Evolutionary conservation across 2,888 invertebrate genomes (phyloP), one percentile per base, ranked within the genome.

Genomic region (Lycaena phlaeas): DNA sequence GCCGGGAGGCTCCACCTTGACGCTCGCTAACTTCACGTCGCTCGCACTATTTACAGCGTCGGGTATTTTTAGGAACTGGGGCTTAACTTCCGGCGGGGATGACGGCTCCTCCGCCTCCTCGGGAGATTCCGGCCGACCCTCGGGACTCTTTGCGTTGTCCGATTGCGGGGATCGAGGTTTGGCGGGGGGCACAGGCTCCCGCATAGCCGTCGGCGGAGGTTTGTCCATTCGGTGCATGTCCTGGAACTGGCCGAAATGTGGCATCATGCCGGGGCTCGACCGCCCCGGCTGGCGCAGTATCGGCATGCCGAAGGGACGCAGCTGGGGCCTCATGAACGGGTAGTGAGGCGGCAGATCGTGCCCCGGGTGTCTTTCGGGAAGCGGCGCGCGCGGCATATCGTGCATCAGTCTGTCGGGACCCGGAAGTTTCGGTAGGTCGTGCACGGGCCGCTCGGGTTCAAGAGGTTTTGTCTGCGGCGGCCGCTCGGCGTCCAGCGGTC

Each of bases 201-300:
- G 41, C 25, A 41, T 30, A 12, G 31, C 36, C 11, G 31, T 27
- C 12, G 44, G 38, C 11, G 42, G 27, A 12, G 40, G 49, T 28
- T 45, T 64, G 45, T 43, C 53, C 47, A 40, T 55, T 52, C 43
- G 59, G 53, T 42, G 63, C 59, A 46, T 55, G 51, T 45, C 59
- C 54, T 25, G 53, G 54, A 44, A 56, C 38, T 22, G 54, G 42
- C 28, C 50, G 43, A 41, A 49, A 22, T 56, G 48, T 22, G 37
- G 43, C 10, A 40, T 25, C 11, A 41, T 17, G 12, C 34, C 14
- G 11, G 43, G 49, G 14, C 47, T 42, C 51, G 56, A 49, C 41
- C 47, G 38, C 14, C 47, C 43, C 51, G 56, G 49, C 41, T 48
- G 38, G 46, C 44, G 52, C 39, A 46, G 45, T 26, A 48, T 47